Percentiles rank a stretch among this genome's conserved stretches.
These are phyloP conservation scores for Pachypanchax playfairii DNA, from an alignment of 2,113 vertebrate species.

Conservation along the genomic window DNA sequence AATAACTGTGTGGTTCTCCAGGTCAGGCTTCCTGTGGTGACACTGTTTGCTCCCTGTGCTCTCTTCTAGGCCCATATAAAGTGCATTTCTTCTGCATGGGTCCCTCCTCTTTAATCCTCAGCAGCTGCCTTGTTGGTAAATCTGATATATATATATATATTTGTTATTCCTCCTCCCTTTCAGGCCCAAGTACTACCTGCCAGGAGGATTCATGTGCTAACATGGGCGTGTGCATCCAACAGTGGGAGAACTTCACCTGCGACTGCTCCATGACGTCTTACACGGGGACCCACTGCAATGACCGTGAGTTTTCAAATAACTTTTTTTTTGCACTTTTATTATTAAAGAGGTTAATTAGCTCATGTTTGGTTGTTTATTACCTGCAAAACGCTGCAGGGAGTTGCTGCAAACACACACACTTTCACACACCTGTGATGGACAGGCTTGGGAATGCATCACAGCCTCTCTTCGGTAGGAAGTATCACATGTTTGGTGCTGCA, in stretches of 20 bases:
- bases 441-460: not conserved
- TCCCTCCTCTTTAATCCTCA: slow-evolving; percentile 41
- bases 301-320: slow-evolving; percentile 87
- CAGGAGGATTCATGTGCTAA: slow-evolving; percentile 97
- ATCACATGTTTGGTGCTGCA: slow-evolving; percentile 15
- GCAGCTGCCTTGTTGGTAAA: not conserved
- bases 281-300: slow-evolving; percentile 93
- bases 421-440: not conserved
- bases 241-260: slow-evolving; percentile 97
- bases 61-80: slow-evolving; percentile 40
- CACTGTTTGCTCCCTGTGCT: slow-evolving; percentile 57
- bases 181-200: slow-evolving; percentile 95
- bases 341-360: slow-evolving; percentile 3
- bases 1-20: slow-evolving; percentile 18
- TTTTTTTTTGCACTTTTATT: not conserved
- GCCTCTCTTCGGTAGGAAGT: slow-evolving; percentile 10
- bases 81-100: slow-evolving; percentile 64
- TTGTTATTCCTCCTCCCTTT: not conserved
- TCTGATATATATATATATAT: slow-evolving; percentile 19
- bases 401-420: too few relatives aligned
- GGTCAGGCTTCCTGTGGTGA: slow-evolving; percentile 55
- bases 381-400: not conserved
- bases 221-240: slow-evolving; percentile 96
- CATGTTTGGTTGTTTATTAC: not conserved
- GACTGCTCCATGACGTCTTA: slow-evolving; percentile 99